Evolutionary conservation across 2,113 vertebrate species (phyloP).

Genomic region (Pangasianodon hypophthalmus): DNA sequence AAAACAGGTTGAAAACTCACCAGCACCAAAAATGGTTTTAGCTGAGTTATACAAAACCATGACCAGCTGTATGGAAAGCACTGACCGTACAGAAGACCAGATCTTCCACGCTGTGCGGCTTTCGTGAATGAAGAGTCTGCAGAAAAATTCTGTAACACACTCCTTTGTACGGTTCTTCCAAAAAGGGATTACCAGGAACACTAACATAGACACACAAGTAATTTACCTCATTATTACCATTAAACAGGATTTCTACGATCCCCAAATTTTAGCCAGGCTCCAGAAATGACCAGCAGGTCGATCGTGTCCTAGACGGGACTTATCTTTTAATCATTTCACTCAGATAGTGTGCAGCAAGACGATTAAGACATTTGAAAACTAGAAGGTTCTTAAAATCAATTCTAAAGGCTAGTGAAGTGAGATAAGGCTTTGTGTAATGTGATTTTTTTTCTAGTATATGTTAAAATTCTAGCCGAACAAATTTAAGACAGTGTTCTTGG

Average conservation of each 20-base stretch:
- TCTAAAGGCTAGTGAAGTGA: background rate
- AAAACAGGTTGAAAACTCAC: background rate
- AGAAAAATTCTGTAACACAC: slow-evolving; percentile 85
- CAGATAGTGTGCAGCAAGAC: background rate
- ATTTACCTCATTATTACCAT: background rate
- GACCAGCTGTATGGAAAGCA: slow-evolving; percentile 6
- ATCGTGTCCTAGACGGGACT: background rate
- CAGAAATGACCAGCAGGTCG: background rate
- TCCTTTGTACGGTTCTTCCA: slow-evolving; percentile 86
- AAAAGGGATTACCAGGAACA: slow-evolving; percentile 82
- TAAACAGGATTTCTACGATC: background rate
- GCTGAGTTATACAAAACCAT: background rate
- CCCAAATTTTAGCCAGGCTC: background rate
- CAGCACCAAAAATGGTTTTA: background rate
- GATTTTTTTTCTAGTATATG: too few species aligned
- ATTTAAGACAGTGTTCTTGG: too few species aligned
- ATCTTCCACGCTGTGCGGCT: slow-evolving; percentile 80
- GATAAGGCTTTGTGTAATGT: background rate
- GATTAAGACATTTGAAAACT: background rate
- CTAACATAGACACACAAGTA: slow-evolving; percentile 64
- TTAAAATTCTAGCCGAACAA: background rate
- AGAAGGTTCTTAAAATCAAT: background rate
- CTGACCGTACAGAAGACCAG: slow-evolving; percentile 87
- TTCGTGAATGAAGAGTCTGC: slow-evolving; percentile 81
- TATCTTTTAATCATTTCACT: too few species aligned